Base-by-base conservation (phyloP, 1,140 invertebrate genomes). In the Bradysia coprophila region DNA sequence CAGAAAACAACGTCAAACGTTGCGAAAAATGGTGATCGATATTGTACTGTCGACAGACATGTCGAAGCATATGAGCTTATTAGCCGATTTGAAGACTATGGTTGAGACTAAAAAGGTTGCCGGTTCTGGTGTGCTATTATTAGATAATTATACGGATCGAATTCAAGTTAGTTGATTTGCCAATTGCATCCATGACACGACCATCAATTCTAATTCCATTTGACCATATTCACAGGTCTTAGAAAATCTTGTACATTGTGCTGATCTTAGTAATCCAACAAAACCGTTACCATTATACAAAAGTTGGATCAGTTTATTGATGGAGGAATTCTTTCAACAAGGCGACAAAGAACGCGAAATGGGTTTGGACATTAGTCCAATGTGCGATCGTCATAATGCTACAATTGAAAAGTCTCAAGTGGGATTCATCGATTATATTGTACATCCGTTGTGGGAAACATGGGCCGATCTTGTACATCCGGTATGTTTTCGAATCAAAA, bases 21-120 rank as follows among this genome's bases (percentile, higher is more conserved):
- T 98, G 43, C 67, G 95, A 46, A 98, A 97, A 67, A 97, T 98
- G 88, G 89, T 94, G 43, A 98, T 98, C 48, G 94, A 98, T 65
- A 98, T 98, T 93, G 95, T 82, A 38, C 71, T 98, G 41, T 95
- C 93, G 41, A 98, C 94, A n/a, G 95, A 98, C 62, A 98, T 98
- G 95, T 95, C 90, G 18, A 98, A 98, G 67, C 95, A 98, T 66
- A 98, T 98, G 93, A 92, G 81, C 55, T 69, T 98, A 42, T 66
- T 98, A 43, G 94, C 93, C 23, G 94, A 98, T 64, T 70, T 98
- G 38, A 98, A 98, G 63, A 98, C 94, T 4, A 98, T 98, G 94
- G 94, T 98, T 22, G 94, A 98, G 67, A 97, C 94, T 2, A 98
- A 98, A 66, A 98, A 97, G 65, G 92, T 91, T 10, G 83, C 87